Percentiles rank a stretch among this genome's conserved stretches.
These are phyloP conservation scores for Drosophila persimilis DNA, from an alignment of 1,140 invertebrate genomes.

Conservation along the genomic window DNA sequence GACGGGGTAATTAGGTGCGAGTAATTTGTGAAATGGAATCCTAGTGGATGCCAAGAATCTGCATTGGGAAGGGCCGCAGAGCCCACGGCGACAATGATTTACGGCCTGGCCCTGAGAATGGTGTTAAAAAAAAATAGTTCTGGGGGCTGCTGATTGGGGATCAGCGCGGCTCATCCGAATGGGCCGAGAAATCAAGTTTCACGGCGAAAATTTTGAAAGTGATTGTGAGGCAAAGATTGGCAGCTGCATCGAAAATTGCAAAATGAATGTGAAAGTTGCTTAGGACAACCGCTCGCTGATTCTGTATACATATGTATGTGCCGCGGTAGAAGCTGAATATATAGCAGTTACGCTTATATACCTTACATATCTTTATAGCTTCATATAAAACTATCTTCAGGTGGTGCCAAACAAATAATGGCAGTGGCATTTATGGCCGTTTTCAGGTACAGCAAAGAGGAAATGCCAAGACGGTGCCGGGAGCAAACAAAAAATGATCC, in stretches of 20 bases:
- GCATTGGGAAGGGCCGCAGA: conserved; percentile 30
- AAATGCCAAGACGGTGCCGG: conserved; percentile 51
- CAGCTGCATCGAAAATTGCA: conserved; percentile 56
- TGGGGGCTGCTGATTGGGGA: background rate
- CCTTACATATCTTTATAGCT: background rate
- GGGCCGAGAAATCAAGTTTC: conserved; percentile 41
- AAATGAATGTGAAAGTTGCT: conserved; percentile 78
- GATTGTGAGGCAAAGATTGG: conserved; percentile 61
- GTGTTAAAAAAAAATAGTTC: conserved; percentile 39
- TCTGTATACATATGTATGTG: conserved; percentile 17
- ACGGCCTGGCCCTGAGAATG: conserved; percentile 48
- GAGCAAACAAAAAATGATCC: conserved; percentile 52
- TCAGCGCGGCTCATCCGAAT: conserved; percentile 26
- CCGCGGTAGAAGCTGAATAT: conserved; percentile 21
- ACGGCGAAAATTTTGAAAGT: conserved; percentile 58
- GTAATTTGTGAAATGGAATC: conserved; percentile 43
- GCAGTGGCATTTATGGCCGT: conserved; percentile 22
- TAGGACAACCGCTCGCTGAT: conserved; percentile 31
- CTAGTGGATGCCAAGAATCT: conserved; percentile 35
- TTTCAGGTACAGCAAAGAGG: conserved; percentile 44
- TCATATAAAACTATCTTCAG: conserved; percentile 2
- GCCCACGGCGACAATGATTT: conserved; percentile 24
- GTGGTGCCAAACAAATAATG: conserved; percentile 23
- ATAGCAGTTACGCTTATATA: background rate
- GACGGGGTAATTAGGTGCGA: conserved; percentile 69